A percentile compares a stretch with the other conserved stretches of the same genome.
Evolutionary conservation across 1,140 invertebrate species (phyloP).

Genomic region (Nephila pilipes): DNA sequence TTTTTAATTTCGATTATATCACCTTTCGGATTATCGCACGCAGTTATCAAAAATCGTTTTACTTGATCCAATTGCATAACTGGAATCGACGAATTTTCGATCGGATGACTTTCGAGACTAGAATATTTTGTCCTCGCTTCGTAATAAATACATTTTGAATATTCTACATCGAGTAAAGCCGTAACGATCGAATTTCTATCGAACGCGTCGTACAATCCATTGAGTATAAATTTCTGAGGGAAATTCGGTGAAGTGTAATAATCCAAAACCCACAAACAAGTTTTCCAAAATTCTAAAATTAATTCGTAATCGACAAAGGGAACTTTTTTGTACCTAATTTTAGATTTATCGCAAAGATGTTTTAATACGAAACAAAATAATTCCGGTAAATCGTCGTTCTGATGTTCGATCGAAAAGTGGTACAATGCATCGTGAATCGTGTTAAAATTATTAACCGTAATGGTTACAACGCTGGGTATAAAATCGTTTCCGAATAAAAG

Average conservation of each 20-base stretch:
- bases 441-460: too few relatives aligned
- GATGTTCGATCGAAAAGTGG: too few relatives aligned
- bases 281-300: conserved; percentile 30
- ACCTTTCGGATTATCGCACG: too few relatives aligned
- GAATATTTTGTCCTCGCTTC: neutral
- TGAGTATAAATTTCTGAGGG: conserved; percentile 28
- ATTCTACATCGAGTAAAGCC: conserved; percentile 3
- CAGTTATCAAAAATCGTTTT: neutral
- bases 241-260: neutral
- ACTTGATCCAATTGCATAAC: neutral
- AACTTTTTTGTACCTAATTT: neutral
- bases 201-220: neutral
- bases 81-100: neutral
- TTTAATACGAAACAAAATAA: neutral
- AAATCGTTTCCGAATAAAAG: too few relatives aligned
- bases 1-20: too few relatives aligned
- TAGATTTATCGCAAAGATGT: neutral
- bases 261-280: conserved; percentile 31
- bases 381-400: too few relatives aligned
- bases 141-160: neutral
- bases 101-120: neutral
- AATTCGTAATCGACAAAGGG: too few relatives aligned
- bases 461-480: too few relatives aligned
- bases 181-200: conserved; percentile 35
- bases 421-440: too few relatives aligned